Evolutionary conservation across 1,140 invertebrate species (phyloP).

Genomic region (Plodia interpunctella): DNA sequence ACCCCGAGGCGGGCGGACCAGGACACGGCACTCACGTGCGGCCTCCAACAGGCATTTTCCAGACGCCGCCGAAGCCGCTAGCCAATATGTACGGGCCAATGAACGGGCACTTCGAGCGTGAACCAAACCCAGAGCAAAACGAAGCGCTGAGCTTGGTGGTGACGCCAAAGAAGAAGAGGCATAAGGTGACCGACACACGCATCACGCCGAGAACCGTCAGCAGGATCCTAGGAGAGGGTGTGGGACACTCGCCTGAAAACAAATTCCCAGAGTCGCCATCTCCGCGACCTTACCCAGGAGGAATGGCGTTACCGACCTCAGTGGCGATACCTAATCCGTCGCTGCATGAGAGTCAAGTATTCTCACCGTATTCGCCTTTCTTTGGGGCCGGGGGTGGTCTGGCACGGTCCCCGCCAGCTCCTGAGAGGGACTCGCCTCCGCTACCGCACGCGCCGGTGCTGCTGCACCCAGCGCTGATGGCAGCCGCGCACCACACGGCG

Average conservation of each 20-base stretch:
- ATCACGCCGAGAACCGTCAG: conserved; percentile 94
- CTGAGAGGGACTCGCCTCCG: conserved; percentile 86
- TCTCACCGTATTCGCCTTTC: conserved; percentile 93
- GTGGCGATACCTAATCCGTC: conserved; percentile 98
- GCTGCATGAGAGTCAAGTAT: conserved; percentile 95
- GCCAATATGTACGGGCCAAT: conserved; percentile 81
- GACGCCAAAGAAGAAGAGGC: conserved; percentile 95
- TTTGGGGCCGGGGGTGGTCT: conserved; percentile 80
- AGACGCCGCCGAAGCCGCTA: conserved; percentile 85
- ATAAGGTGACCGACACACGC: conserved; percentile 97
- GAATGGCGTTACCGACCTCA: conserved; percentile 92
- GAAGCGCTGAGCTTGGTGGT: conserved; percentile 96
- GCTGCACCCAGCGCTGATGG: conserved; percentile 86
- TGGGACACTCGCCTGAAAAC: conserved; percentile 80
- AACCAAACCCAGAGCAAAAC: conserved; percentile 90
- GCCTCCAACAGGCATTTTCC: conserved; percentile 86
- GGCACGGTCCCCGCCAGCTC: conserved; percentile 79
- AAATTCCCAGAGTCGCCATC: conserved; percentile 81
- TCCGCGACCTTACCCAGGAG: conserved; percentile 86
- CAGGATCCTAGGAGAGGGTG: conserved; percentile 88
- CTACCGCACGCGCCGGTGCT: conserved; percentile 88
- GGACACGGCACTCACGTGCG: conserved; percentile 84
- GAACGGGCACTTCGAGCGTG: conserved; percentile 83
- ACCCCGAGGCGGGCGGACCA: conserved; percentile 72
- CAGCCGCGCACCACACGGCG: conserved; percentile 85